Evolutionary conservation across 2,888 invertebrate species (phyloP), one percentile per base, ranked within the genome.

Genomic region (Mystacides longicornis): DNA sequence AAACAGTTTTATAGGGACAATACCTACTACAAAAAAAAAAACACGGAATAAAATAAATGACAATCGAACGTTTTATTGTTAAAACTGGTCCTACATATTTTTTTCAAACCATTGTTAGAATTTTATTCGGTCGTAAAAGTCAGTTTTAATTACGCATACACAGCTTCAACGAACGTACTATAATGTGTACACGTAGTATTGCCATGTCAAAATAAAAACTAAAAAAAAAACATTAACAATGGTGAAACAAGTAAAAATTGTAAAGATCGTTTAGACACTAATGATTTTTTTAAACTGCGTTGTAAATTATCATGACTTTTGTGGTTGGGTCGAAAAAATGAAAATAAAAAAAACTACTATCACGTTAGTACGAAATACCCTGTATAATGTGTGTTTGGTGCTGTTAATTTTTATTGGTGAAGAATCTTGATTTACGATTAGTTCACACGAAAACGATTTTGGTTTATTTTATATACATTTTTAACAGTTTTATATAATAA

Each of bases 251-350:
- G n/a, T n/a, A 47, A 21, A 23, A 53, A 50, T 43, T 23, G 49
- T 22, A 49, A 45, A 22, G 45, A 43, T 45, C 49, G 50, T 54
- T 54, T 54, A 54, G 50, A 49, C 43, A 54, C 54, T 49, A 50
- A 54, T 49, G 42, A 54, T 54, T 54, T 54, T 53, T 49, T 47
- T 54, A 49, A 23, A 37, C 19, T 18, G 23, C 21, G 45, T 49
- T 20, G 42, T 54, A 54, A 54, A 54, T 54, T 37, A 54, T 37
- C 37, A 37, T 16, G 37, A 37, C 37, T 37, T 37, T 16, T 37
- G 37, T 37, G n/a, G n/a, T n/a, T n/a, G n/a, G n/a, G 37, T 37
- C 14, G 14, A 16, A 37, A 37, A n/a, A 37, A 37, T 14, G 16
- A 37, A 4, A 14, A 14, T 37, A 27, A 27, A 5, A 27, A 27